phyloP scores from a whole-genome alignment of 2,888 invertebrate genomes.

The Diachrysia chrysitis region DNA sequence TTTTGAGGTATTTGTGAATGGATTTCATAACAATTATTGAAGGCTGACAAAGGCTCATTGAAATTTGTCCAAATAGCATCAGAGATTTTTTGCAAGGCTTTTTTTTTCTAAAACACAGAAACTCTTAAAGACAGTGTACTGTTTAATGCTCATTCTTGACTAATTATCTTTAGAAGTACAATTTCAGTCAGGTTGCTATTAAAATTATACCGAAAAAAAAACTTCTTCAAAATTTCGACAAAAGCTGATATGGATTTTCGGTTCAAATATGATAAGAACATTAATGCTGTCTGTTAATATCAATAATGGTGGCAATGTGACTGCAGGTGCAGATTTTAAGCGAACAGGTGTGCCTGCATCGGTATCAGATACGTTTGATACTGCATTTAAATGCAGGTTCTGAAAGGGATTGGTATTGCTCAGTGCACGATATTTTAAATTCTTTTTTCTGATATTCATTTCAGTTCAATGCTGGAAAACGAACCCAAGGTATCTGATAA shows the following conservation, averaged over 20 bases:
- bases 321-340: background rate
- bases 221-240: background rate
- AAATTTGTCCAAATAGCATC: no score
- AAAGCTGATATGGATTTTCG: background rate
- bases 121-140: no score
- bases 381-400: background rate
- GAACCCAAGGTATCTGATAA: background rate
- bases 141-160: no score
- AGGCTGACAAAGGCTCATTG: background rate
- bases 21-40: background rate
- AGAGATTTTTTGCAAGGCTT: no score
- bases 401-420: background rate
- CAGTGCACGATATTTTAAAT: background rate
- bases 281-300: background rate
- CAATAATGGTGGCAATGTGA: background rate
- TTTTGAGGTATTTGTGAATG: constrained; percentile 3
- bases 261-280: background rate
- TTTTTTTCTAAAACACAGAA: no score
- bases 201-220: background rate
- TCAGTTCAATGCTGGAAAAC: background rate
- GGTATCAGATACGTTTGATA: background rate
- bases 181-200: no score
- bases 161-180: no score
- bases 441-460: constrained; percentile 4
- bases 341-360: background rate